These are phyloP conservation scores for Noctua fimbriata DNA, from an alignment of 2,888 invertebrate species.

Conservation along the genomic window DNA sequence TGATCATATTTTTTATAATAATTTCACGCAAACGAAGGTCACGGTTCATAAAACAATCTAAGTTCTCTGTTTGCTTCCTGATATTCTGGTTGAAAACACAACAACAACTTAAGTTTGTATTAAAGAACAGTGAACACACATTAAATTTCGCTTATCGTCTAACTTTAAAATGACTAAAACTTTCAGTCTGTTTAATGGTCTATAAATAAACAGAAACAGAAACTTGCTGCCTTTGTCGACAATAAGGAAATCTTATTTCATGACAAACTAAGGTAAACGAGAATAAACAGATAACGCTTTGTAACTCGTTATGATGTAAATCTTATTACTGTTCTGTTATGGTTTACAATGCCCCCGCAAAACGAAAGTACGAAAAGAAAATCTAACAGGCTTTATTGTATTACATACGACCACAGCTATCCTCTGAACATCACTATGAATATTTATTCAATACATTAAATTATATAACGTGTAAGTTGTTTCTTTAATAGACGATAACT, in stretches of 20 bases:
- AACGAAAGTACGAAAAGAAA: background rate
- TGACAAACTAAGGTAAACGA: background rate
- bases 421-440: no score
- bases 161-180: slow-evolving; percentile 38
- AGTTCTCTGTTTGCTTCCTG: background rate
- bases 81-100: background rate
- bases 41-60: background rate
- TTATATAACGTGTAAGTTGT: no score
- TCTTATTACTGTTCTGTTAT: background rate
- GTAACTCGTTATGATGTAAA: background rate
- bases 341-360: background rate
- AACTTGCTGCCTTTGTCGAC: slow-evolving; percentile 14
- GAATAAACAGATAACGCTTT: background rate
- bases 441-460: no score
- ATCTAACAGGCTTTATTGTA: background rate
- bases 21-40: no score
- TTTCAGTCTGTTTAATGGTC: slow-evolving; percentile 39
- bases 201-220: slow-evolving; percentile 37
- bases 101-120: background rate
- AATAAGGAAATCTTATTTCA: slow-evolving; percentile 26
- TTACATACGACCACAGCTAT: no score
- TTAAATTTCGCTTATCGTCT: slow-evolving; percentile 34
- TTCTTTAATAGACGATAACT: no score
- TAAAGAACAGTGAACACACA: slow-evolving; percentile 11
- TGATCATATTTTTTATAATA: no score